Evolutionary conservation across 2,113 vertebrate species (phyloP), one percentile per base, ranked within the genome.

Genomic region (Cebus imitator): DNA sequence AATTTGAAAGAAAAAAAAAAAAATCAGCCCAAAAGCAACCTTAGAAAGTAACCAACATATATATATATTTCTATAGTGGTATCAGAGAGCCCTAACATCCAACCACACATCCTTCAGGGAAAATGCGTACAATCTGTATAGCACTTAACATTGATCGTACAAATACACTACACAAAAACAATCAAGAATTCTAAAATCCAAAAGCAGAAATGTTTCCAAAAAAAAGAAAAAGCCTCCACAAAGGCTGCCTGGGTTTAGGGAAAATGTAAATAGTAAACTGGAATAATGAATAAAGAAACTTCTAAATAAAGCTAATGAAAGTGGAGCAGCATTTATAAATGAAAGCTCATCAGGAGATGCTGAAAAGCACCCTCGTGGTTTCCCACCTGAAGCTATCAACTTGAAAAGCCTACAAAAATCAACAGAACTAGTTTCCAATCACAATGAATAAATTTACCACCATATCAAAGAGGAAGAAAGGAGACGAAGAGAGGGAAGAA

Each of bases 171-270:
- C 45, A 55, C 90, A 91, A 27, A 40, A 50, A 43, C 23, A 66
- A 87, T 21, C 30, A 50, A 82, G 40, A 6, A 79, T 13, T 87
- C 40, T 91, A 79, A 89, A 90, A 80, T 70, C 75, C 50, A 64
- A 96, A 94, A 87, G 45, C 66, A 94, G 73, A 89, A 94, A 5
- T 50, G 20, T 37, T 68, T 68, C n/a, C 45, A 93, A 95, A 89
- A 81, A 96, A 94, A 27, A 52, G 17, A 52, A 52, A 52, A 52
- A 17, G 52, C 57, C 35, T 91, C 66, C 32, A 91, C 18, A 97
- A 92, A 96, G 58, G 57, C 80, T 79, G 70, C 30, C 87, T 85
- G 32, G 1, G 20, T 85, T 87, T 88, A 76, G 40, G 45, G 61
- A 91, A 96, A 95, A 85, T 80, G 4, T 91, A 91, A 64, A 70